Percentiles rank a stretch among this genome's conserved stretches.
Evolutionary conservation across 2,113 vertebrate genomes (phyloP).

Genomic region (Leiothrix lutea): DNA sequence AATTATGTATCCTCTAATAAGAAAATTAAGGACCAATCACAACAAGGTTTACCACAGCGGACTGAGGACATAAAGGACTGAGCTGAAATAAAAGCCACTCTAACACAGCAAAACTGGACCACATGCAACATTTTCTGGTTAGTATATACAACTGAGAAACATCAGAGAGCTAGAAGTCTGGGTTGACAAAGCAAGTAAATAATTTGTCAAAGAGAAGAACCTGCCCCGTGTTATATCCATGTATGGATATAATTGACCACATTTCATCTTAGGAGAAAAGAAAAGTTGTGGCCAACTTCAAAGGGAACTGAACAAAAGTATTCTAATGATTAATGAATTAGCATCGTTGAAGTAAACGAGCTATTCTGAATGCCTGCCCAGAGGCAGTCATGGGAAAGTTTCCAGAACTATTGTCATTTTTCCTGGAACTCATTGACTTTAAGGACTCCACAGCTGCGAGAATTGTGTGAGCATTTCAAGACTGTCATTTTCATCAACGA

Average conservation of each 20-base stretch:
- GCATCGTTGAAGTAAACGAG: constrained; percentile 53
- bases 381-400: constrained; percentile 59
- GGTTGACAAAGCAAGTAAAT: constrained; percentile 41
- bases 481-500: constrained; percentile 71
- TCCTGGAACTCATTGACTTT: constrained; percentile 63
- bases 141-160: constrained; percentile 18
- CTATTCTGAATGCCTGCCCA: constrained; percentile 63
- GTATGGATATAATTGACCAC: constrained; percentile 56
- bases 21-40: constrained; percentile 18
- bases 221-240: constrained; percentile 54
- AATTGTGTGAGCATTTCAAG: constrained; percentile 73
- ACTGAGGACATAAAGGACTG: not conserved
- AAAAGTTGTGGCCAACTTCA: constrained; percentile 66
- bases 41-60: not conserved
- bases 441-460: constrained; percentile 73
- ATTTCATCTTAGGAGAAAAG: constrained; percentile 62
- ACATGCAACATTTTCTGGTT: constrained; percentile 33
- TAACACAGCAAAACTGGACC: not conserved
- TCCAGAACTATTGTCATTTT: constrained; percentile 72
- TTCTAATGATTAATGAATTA: constrained; percentile 73
- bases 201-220: constrained; percentile 29
- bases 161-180: not conserved
- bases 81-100: not conserved
- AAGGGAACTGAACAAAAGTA: constrained; percentile 53
- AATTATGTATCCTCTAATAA: not conserved